Base-by-base conservation (phyloP, 2,797 vertebrate species). In the Potorous gilbertii region DNA sequence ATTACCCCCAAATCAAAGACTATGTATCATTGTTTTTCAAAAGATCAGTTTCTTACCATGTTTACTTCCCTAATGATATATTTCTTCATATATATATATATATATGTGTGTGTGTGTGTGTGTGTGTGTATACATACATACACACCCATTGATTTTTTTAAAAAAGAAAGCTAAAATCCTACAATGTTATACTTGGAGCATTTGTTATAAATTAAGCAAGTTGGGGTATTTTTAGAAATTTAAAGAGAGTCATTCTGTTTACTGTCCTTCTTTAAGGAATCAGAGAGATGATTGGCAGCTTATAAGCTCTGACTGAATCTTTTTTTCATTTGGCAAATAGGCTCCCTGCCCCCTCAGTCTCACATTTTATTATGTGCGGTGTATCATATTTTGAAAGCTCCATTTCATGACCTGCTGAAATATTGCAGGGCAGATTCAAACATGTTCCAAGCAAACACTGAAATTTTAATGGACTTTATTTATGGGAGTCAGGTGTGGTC, bases 301-400 rank as follows among this genome's bases (percentile, higher is more conserved):
- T 93, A 94, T 91, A 92, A 90, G 57, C 34, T 66, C 27, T 95
- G 95, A 54, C 28, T 56, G 94, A 93, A 6, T 96, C 91, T 94
- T 94, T 92, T 96, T 96, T 94, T 96, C 94, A 93, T 40, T 90
- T 90, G 52, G 31, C 21, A 3, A 4, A 57, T 95, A 27, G 13
- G 52, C 24, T 90, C 13, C 21, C 27, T 52, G 24, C 46, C 24
- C 57, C 50, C 40, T 50, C 34, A 89, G 96, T 92, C 74, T 96
- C 97, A 95, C 92, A 98, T 98, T 98, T 97, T 52, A 97, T 97
- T 97, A 95, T 93, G 90, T 46, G 10, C 91, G 97, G 24, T 52
- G 10, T 93, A 94, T 57, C 14, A 91, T 95, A 98, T 97, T 98
- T 96, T 55, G 97, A n/a, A 97, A 74, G 27, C 94, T 98, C 97